A percentile compares a stretch with the other conserved stretches of the same genome.
Conservation (phyloP, 2,888 invertebrate genomes). For the Pyrrhosoma nymphula region DNA sequence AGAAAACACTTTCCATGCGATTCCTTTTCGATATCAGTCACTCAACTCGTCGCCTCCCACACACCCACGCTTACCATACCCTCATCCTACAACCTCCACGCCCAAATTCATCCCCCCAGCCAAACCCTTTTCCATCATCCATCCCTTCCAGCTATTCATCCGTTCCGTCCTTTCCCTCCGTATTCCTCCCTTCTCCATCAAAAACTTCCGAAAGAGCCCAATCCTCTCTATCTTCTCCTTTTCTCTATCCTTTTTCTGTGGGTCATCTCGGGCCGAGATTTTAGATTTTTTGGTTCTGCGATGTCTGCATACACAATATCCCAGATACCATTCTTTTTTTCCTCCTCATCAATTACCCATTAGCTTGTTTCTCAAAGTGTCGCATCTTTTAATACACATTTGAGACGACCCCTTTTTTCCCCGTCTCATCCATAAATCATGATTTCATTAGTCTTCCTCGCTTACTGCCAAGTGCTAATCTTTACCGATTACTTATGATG, state of each 20-base stretch:
- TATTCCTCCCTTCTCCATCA: not conserved
- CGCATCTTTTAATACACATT: not conserved
- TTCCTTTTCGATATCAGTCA: constrained; percentile 37
- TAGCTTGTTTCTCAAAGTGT: not conserved
- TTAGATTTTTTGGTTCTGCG: not conserved
- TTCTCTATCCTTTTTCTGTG: not conserved
- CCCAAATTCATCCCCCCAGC: not conserved
- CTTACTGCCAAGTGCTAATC: too few species aligned
- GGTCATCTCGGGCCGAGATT: not conserved
- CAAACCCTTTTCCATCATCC: not conserved
- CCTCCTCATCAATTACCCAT: not conserved
- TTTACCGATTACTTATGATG: too few species aligned
- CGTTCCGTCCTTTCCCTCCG: not conserved
- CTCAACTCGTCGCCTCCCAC: not conserved
- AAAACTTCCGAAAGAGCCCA: not conserved
- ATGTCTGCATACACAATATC: not conserved
- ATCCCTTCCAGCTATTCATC: not conserved
- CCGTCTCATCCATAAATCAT: not conserved
- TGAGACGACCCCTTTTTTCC: too few species aligned
- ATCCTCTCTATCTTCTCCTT: not conserved
- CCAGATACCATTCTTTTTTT: not conserved
- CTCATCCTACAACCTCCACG: not conserved
- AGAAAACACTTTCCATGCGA: not conserved
- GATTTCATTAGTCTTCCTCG: not conserved
- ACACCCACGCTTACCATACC: constrained; percentile 7